Evolutionary conservation across 2,797 vertebrate genomes (phyloP), one percentile per base, ranked within the genome.

Genomic region (Coranthus polyacanthus): DNA sequence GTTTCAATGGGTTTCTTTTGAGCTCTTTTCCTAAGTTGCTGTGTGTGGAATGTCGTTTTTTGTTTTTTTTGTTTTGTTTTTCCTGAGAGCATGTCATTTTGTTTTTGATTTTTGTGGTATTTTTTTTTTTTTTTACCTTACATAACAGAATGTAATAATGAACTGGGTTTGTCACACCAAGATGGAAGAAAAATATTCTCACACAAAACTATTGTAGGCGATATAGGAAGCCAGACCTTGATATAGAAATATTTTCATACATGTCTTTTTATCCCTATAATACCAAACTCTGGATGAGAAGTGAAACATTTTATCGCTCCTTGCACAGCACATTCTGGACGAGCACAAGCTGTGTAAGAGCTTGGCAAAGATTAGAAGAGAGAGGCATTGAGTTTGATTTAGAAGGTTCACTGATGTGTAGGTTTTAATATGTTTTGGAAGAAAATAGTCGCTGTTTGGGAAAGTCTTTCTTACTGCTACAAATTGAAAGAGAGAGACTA

Each of bases 141-240:
- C 65, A 59, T 81, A 72, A 81, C 51, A 59, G 37, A 70, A 71
- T 70, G 81, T 88, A 90, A 90, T 92, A 90, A 91, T 92, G 87
- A 92, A 86, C 58, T 75, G 42, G 62, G 64, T 64, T 74, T 76
- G 50, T 68, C 66, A 67, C 50, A 71, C 62, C 17, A 41, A 72
- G 38, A 57, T 62, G 47, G 61, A 78, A 16, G 13, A 4, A 86
- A 42, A 45, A 61, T 26, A 22, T 43, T 70, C 13, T 51, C 5
- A n/a, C 15, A n/a, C 26, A 54, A 68, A 70, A 39, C 18, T 13
- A 72, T 57, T 13, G 7, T 41, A 22, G 11, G 1, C 21, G 20
- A 73, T 20, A 59, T 20, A 68, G 41, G 17, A 54, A 79, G 58
- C 52, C 41, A 41, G 7, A 46, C 42, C 68, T 42, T 64, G 43